phyloP scores from a whole-genome alignment of 92 coral and sea anemone species.

The Plumapathes pennacea region DNA sequence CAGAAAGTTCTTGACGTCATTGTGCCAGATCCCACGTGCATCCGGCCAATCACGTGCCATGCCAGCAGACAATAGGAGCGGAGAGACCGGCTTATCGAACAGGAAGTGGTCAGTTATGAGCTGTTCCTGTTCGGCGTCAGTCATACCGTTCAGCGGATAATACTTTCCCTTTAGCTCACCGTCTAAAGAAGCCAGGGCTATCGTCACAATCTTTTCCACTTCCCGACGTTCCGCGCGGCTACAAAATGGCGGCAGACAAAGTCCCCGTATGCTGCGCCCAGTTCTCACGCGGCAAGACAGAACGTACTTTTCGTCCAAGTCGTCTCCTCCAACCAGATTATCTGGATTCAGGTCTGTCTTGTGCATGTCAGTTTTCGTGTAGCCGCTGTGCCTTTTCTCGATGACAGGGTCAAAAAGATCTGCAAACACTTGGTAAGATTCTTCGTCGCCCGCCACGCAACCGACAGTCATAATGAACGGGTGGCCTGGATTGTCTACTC shows the following conservation, averaged over 20 bases:
- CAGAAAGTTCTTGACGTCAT: slow-evolving; percentile 82
- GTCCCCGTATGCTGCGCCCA: slow-evolving; percentile 89
- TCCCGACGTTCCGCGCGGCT: slow-evolving; percentile 89
- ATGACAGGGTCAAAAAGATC: slow-evolving; percentile 82
- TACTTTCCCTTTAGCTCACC: slow-evolving; percentile 86
- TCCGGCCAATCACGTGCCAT: slow-evolving; percentile 99
- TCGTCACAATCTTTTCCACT: slow-evolving; percentile 67
- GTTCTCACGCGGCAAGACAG: slow-evolving; percentile 89
- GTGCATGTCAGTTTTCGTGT: slow-evolving; percentile 87
- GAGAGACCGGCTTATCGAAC: slow-evolving; percentile 93
- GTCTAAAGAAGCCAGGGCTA: slow-evolving; percentile 69
- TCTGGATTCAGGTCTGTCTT: slow-evolving; percentile 83
- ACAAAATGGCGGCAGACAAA: slow-evolving; percentile 80
- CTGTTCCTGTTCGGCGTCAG: slow-evolving; percentile 81
- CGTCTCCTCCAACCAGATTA: slow-evolving; percentile 82
- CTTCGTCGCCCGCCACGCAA: slow-evolving; percentile 95
- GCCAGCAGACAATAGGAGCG: slow-evolving; percentile 84
- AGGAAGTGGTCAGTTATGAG: slow-evolving; percentile 85
- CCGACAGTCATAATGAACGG: slow-evolving; percentile 93
- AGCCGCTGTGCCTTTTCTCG: slow-evolving; percentile 83
- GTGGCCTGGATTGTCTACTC: slow-evolving; percentile 94
- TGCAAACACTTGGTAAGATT: slow-evolving; percentile 74
- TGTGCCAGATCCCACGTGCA: slow-evolving; percentile 96
- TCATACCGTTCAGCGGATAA: slow-evolving; percentile 91
- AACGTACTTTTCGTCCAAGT: slow-evolving; percentile 83